Conservation (phyloP, 2,888 invertebrate species). For the Tyria jacobaeae region DNA sequence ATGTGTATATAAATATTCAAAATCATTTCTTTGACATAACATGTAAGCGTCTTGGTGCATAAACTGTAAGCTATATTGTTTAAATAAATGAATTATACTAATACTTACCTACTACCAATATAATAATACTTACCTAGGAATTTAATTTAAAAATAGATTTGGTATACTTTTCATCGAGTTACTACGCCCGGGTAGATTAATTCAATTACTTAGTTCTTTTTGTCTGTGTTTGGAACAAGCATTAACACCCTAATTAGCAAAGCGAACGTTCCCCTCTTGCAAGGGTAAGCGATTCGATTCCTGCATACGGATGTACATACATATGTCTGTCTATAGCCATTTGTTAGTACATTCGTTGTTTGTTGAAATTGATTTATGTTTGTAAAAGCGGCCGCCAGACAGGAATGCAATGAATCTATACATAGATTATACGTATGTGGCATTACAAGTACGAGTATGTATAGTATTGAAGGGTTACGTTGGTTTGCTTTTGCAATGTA, state of each 20-base stretch:
- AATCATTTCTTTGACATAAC: too few species aligned
- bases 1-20: too few species aligned
- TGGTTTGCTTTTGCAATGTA: background rate
- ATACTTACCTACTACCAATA: too few species aligned
- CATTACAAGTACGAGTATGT: background rate
- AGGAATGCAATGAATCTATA: conserved; percentile 26
- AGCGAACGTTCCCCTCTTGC: conserved; percentile 21
- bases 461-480: background rate
- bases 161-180: conserved; percentile 21
- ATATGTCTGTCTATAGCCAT: conserved; percentile 11
- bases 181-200: conserved; percentile 17
- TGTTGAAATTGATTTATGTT: conserved; percentile 28
- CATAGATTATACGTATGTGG: background rate
- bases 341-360: conserved; percentile 14
- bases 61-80: too few species aligned
- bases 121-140: background rate
- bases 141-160: background rate
- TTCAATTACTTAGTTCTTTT: conserved; percentile 29
- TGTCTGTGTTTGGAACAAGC: conserved; percentile 25
- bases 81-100: too few species aligned
- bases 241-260: conserved; percentile 25
- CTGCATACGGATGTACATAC: conserved; percentile 13
- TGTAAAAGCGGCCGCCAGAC: conserved; percentile 16
- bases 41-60: too few species aligned
- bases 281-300: conserved; percentile 24